Evolutionary conservation across 2,888 invertebrate genomes (phyloP).

Genomic region (Taenaris catops): DNA sequence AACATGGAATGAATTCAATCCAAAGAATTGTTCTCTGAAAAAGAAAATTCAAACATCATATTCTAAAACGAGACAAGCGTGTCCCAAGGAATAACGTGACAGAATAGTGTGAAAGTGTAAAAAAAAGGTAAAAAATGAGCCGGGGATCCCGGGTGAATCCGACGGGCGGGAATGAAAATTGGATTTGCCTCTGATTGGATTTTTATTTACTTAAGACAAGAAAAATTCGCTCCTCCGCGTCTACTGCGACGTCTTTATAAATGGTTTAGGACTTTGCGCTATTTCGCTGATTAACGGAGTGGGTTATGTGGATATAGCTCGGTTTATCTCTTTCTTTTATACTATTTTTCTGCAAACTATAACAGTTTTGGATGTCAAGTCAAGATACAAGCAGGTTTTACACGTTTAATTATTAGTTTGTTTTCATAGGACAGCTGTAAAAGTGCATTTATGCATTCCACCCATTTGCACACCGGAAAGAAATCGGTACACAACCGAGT

Average conservation of each 20-base stretch:
- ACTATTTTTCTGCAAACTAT: too few relatives aligned
- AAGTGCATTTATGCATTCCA: too few relatives aligned
- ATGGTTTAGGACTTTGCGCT: slow-evolving; percentile 51
- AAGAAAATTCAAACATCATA: slow-evolving; percentile 9
- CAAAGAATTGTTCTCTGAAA: too few relatives aligned
- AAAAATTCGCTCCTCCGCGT: slow-evolving; percentile 56
- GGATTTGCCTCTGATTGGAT: slow-evolving; percentile 78
- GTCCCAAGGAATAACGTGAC: slow-evolving; percentile 20
- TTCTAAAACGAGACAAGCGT: slow-evolving; percentile 15
- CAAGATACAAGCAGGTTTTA: too few relatives aligned
- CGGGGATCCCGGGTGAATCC: slow-evolving; percentile 62
- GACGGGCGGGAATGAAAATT: slow-evolving; percentile 74
- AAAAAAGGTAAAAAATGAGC: slow-evolving; percentile 57
- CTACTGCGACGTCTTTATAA: slow-evolving; percentile 60
- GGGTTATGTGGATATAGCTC: slow-evolving; percentile 12
- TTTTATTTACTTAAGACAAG: slow-evolving; percentile 81
- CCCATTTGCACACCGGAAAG: too few relatives aligned
- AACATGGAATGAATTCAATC: too few relatives aligned
- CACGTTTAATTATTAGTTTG: too few relatives aligned
- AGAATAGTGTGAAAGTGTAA: slow-evolving; percentile 60
- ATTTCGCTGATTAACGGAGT: slow-evolving; percentile 29
- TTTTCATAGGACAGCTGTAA: too few relatives aligned
- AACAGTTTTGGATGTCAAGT: too few relatives aligned
- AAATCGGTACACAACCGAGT: too few relatives aligned
- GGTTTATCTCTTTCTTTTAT: slow-evolving; percentile 7